These are phyloP conservation scores for Darwinula stevensoni DNA, from an alignment of 2,888 invertebrate genomes.

Conservation along the genomic window DNA sequence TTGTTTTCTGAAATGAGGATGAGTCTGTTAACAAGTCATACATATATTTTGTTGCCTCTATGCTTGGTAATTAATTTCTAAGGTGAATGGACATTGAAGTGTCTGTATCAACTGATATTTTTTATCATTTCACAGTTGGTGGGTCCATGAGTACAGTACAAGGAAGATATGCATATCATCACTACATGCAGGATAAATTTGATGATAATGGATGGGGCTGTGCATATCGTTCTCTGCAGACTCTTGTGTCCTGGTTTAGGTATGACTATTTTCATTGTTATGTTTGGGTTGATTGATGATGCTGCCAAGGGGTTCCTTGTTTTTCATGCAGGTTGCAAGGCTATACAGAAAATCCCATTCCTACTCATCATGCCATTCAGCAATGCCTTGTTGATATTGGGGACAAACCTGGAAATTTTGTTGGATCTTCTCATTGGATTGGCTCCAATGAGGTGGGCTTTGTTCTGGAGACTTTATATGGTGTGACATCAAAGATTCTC, in stretches of 20 bases:
- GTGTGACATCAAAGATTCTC: slow-evolving; percentile 42
- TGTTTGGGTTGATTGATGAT: not conserved
- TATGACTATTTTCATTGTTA: slow-evolving; percentile 12
- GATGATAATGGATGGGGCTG: slow-evolving; percentile 99
- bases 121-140: too few species aligned
- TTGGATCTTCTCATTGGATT: slow-evolving; percentile 85
- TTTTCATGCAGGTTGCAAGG: slow-evolving; percentile 34
- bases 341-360: slow-evolving; percentile 40
- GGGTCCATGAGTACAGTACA: slow-evolving; percentile 24
- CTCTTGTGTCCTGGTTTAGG: slow-evolving; percentile 81
- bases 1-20: too few species aligned
- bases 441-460: slow-evolving; percentile 91
- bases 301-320: not conserved
- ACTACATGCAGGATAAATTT: slow-evolving; percentile 79
- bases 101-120: too few species aligned
- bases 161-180: slow-evolving; percentile 74
- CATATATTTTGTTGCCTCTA: too few species aligned
- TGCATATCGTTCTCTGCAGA: slow-evolving; percentile 89
- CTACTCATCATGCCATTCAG: slow-evolving; percentile 61
- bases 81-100: too few species aligned
- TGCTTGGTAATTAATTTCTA: too few species aligned
- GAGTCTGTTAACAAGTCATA: too few species aligned
- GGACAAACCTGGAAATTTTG: slow-evolving; percentile 59
- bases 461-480: slow-evolving; percentile 49
- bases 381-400: slow-evolving; percentile 75